Base-by-base conservation (phyloP, 2,797 vertebrate species). In the Anniella stebbinsi region DNA sequence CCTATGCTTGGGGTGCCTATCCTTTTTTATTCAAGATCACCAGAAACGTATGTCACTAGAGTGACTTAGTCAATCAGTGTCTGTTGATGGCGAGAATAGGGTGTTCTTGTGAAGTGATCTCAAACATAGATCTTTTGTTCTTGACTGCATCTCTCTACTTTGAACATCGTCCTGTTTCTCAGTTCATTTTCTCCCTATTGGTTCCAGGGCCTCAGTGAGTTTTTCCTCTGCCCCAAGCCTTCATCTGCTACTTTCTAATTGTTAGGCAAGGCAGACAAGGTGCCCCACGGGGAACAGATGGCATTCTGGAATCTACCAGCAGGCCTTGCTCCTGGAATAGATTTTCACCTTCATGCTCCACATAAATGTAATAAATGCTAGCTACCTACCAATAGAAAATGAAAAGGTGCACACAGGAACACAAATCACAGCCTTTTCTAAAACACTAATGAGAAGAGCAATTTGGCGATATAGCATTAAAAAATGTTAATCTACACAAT, bases 261-360 rank as follows among this genome's bases (percentile, higher is more conserved):
- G 93, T 93, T 94, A 90, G 80, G 90, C 90, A 94, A 96, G 91
- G 94, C 93, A 93, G 93, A 94, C 93, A 94, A 94, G 93, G 95
- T 96, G 92, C 89, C 95, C 94, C 93, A 94, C 91, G 94, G 96
- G 92, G 95, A 96, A 96, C 95, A 96, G 94, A 96, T 96, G 95
- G 95, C 92, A 93, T 93, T 94, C 91, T 95, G 95, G 95, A 96
- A 93, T 86, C 92, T 93, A 93, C 94, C 93, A 96, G 86, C 90
- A 87, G 90, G 92, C 90, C 73, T 92, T 92, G 86, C 93, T 96
- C 95, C 91, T 94, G 89, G 93, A 96, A 96, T 92, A 95, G 94
- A 95, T 96, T 95, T 89, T 96, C 86, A 94, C 95, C 92, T 96
- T 92, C 91, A 93, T 94, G 93, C 95, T 95, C 88, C 95, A 95